Evolutionary conservation across 1,140 invertebrate species (phyloP).

Genomic region (Macrobrachium rosenbergii): DNA sequence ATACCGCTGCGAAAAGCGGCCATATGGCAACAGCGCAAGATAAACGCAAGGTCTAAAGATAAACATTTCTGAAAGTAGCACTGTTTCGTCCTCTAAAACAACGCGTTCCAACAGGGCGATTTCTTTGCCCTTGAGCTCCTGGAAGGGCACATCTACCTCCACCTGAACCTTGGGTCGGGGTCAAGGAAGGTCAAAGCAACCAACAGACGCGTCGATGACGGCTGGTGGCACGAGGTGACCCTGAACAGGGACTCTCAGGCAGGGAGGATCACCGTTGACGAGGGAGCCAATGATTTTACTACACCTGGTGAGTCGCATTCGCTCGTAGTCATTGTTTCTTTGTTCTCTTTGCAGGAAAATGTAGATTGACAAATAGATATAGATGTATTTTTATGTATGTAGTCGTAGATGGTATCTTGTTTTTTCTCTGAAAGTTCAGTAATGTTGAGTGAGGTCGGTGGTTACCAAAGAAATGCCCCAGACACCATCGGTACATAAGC

Average conservation of each 20-base stretch:
- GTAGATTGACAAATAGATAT: too few relatives aligned
- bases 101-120: conserved; percentile 77
- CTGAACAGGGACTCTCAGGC: conserved; percentile 83
- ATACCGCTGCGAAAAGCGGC: too few relatives aligned
- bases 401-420: too few relatives aligned
- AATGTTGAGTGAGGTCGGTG: too few relatives aligned
- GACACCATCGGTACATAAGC: too few relatives aligned
- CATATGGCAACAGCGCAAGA: too few relatives aligned
- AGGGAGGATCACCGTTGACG: conserved; percentile 91
- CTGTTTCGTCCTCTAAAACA: not conserved
- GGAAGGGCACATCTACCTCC: conserved; percentile 92
- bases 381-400: too few relatives aligned
- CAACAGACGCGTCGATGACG: conserved; percentile 86
- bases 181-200: conserved; percentile 87
- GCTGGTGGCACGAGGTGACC: conserved; percentile 90
- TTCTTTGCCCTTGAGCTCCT: conserved; percentile 94
- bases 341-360: too few relatives aligned
- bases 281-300: conserved; percentile 88
- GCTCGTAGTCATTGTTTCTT: too few relatives aligned
- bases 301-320: conserved; percentile 78
- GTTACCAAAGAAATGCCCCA: too few relatives aligned
- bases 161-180: conserved; percentile 93
- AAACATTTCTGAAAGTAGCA: not conserved
- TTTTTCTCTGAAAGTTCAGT: too few relatives aligned
- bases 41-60: not conserved